Conservation (phyloP, 2,113 vertebrate species). For the Benitochromis conjunctus region DNA sequence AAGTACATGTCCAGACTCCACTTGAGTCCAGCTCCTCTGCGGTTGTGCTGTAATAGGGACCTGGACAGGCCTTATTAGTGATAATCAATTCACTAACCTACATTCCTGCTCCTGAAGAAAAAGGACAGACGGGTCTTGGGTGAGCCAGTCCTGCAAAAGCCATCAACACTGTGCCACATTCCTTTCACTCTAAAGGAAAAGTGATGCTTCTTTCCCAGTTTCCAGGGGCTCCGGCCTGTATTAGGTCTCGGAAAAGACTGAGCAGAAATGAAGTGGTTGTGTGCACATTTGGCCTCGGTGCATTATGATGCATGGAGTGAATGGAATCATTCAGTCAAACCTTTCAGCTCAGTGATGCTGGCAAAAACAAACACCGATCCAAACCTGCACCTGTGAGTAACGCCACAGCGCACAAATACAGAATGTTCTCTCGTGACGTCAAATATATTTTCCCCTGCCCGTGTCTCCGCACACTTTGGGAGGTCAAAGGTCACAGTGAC, state of each 20-base stretch:
- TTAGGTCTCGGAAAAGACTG: conserved; percentile 44
- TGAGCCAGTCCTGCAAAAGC: conserved; percentile 47
- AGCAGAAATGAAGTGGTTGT: conserved; percentile 26
- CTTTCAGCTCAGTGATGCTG: neutral
- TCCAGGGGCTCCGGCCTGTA: conserved; percentile 24
- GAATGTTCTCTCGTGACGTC: neutral
- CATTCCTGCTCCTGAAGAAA: conserved; percentile 43
- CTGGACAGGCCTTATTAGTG: conserved; percentile 41
- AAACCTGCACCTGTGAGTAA: conserved; percentile 8
- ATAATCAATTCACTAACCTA: conserved; percentile 59
- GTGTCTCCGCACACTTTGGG: neutral
- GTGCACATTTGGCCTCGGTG: neutral
- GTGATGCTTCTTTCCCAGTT: conserved; percentile 44
- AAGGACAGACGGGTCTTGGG: conserved; percentile 33
- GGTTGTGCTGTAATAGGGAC: conserved; percentile 34
- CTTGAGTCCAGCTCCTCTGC: conserved; percentile 17
- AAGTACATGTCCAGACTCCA: conserved; percentile 48
- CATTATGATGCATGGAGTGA: conserved; percentile 5
- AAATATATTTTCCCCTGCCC: neutral
- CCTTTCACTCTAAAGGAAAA: conserved; percentile 53
- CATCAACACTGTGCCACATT: conserved; percentile 62
- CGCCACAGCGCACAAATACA: neutral
- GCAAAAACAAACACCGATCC: conserved; percentile 7
- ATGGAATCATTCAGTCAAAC: conserved; percentile 27
- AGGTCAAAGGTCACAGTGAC: conserved; percentile 22